phyloP scores from a whole-genome alignment of 53 echinoderm and acorn worm species.

The Holothuria scabra region DNA sequence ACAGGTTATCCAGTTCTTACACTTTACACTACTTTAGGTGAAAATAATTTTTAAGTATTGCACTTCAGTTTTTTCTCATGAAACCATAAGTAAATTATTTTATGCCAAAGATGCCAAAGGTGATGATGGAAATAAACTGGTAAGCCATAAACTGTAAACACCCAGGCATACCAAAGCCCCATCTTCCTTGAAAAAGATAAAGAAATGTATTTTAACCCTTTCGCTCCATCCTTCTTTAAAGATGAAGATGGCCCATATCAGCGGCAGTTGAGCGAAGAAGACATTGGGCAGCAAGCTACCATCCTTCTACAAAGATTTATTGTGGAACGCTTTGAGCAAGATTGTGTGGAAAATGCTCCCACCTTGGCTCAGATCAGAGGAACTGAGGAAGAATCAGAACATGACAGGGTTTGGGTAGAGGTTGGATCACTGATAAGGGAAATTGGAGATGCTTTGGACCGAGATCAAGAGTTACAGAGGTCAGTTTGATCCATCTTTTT shows the following conservation, averaged over 20 bases:
- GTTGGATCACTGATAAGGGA: constrained; percentile 77
- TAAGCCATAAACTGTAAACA: no score
- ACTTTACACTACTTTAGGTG: no score
- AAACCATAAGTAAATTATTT: no score
- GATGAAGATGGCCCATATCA: not conserved
- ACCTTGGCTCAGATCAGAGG: constrained; percentile 64
- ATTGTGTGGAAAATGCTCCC: constrained; percentile 75
- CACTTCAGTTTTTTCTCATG: no score
- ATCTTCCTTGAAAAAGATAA: no score
- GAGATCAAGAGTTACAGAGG: constrained; percentile 86
- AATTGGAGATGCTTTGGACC: constrained; percentile 83
- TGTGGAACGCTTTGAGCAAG: constrained; percentile 82
- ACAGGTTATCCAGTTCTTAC: no score
- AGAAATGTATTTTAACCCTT: no score
- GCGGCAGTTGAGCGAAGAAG: constrained; percentile 73
- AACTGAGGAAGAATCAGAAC: constrained; percentile 26
- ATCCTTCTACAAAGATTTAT: constrained; percentile 85
- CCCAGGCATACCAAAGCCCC: no score
- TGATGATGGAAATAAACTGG: no score
- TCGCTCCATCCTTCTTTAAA: no score
- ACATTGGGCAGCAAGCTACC: constrained; percentile 82
- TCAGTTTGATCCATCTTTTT: constrained; percentile 10
- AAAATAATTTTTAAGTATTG: no score
- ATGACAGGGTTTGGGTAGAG: constrained; percentile 78
- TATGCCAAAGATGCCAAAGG: no score